phyloP scores from a whole-genome alignment of 2,888 invertebrate species.

The Nowickia ferox region DNA sequence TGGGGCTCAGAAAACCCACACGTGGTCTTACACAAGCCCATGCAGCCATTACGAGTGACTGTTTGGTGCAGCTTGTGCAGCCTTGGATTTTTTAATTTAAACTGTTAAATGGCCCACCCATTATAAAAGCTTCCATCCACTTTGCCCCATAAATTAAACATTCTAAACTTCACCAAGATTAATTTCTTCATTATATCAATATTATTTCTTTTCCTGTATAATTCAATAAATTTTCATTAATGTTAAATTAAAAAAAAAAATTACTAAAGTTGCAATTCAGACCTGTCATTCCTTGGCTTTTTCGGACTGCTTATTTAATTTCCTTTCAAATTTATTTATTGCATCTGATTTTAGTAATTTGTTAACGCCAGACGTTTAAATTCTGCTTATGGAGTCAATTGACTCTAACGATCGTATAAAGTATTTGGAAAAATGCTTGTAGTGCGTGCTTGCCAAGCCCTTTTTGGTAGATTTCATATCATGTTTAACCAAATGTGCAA shows the following conservation, averaged over 20 bases:
- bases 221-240: background rate
- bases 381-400: conserved; percentile 49
- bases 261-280: background rate
- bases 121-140: too few relatives aligned
- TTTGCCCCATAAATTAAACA: too few relatives aligned
- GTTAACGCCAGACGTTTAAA: conserved; percentile 53
- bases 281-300: background rate
- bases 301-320: background rate
- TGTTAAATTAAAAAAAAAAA: background rate
- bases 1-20: too few relatives aligned
- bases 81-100: too few relatives aligned
- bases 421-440: conserved; percentile 35
- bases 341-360: conserved; percentile 31
- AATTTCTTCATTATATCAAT: too few relatives aligned
- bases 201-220: too few relatives aligned
- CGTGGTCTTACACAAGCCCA: too few relatives aligned
- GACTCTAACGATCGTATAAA: conserved; percentile 42
- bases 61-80: too few relatives aligned
- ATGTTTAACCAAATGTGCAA: conserved; percentile 56
- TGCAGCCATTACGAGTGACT: too few relatives aligned
- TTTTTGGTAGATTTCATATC: conserved; percentile 57
- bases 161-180: too few relatives aligned
- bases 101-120: too few relatives aligned
- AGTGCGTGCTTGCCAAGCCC: conserved; percentile 71
- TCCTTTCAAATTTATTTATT: conserved; percentile 27